Base-by-base conservation (phyloP, 2,113 vertebrate species). In the Lynx canadensis region DNA sequence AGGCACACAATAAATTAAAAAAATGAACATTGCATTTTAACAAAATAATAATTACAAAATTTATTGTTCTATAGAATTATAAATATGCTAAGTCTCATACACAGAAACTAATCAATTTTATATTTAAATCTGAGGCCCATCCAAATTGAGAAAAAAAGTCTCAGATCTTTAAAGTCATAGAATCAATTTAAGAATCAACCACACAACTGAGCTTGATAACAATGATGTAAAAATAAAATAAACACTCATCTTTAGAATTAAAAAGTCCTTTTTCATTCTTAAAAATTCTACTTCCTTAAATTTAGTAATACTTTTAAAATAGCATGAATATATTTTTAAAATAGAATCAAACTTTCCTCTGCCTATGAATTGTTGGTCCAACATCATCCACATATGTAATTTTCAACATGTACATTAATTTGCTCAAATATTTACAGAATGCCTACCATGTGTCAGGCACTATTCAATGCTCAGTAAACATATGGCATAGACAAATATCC, bases 361-460 rank as follows among this genome's bases (percentile, higher is more conserved):
- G 33, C n/a, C 36, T 81, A 52, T 69, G 45, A 97, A 7, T 38
- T 94, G 7, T 13, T 93, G 63, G 38, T 96, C n/a, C 38, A 94
- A 81, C n/a, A 89, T 36, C 81, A 93, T 66, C 13, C 36, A 80
- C 38, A 31, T 36, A 88, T 63, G 33, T 23, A 31, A 52, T 71
- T 95, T 94, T 84, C 69, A 95, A 91, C 60, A 80, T 31, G 52
- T 50, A 96, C 27, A 71, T 33, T 95, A 86, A 87, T 41, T 95
- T 93, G 52, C 14, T 80, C 55, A 91, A 90, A 93, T 94, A 91
- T 84, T 96, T 88, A 84, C 57, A 13, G 41, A 92, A 12, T 81
- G 5, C 38, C 76, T 92, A 66, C 66, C 78, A 81, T 38, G 29
- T 55, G 27, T 15, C 45, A 97, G 52, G 63, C 11, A 94, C 66